Conservation (phyloP, 2,113 vertebrate genomes). For the Capreolus pygargus region DNA sequence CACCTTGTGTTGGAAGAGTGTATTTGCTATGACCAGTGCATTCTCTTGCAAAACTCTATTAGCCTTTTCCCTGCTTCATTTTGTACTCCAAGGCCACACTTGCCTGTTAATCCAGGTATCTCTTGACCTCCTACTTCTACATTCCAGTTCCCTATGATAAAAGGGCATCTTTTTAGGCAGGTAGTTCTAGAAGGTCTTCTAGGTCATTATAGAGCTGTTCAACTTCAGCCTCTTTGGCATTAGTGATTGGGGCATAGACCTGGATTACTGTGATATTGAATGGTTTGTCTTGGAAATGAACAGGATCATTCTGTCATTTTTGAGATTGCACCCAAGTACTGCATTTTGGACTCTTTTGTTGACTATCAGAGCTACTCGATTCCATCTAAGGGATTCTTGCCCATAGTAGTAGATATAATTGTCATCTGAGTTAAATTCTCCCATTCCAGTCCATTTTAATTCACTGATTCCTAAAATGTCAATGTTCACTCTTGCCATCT, state of each 20-base stretch:
- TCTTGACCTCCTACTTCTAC: neutral
- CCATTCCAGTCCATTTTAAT: fast-evolving
- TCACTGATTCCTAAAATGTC: neutral
- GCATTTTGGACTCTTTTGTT: neutral
- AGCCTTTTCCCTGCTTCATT: neutral
- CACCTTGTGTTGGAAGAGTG: neutral
- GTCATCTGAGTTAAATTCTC: neutral
- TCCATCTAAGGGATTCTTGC: neutral
- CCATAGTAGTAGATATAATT: neutral
- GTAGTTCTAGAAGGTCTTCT: neutral
- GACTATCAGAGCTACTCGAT: neutral
- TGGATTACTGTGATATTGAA: neutral
- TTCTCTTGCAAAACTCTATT: neutral
- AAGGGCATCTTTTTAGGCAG: neutral
- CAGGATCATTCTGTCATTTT: neutral
- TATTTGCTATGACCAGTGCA: neutral
- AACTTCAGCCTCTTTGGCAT: neutral
- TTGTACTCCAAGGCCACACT: neutral
- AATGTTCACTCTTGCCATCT: neutral
- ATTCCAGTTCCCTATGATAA: neutral
- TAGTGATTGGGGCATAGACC: neutral
- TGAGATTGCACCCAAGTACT: neutral
- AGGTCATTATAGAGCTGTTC: neutral
- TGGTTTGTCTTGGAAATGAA: neutral
- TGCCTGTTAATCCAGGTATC: neutral